Percentiles rank a stretch among this genome's conserved stretches.
Conservation (phyloP, 2,797 vertebrate genomes). For the Melanogrammus aeglefinus region DNA sequence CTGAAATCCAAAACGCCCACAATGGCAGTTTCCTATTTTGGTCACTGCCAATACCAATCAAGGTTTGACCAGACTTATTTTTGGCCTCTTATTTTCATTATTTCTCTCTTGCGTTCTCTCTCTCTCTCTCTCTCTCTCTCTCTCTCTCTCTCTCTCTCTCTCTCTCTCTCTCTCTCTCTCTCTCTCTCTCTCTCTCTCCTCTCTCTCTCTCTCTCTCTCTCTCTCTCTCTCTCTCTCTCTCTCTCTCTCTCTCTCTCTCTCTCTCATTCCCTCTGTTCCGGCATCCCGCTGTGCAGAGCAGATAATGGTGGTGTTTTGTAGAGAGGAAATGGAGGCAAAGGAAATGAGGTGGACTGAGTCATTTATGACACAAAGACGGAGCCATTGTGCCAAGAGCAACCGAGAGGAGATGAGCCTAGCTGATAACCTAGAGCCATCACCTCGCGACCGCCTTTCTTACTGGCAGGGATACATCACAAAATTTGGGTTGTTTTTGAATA, state of each 20-base stretch:
- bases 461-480: no score
- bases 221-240: background rate
- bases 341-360: background rate
- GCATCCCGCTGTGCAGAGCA: background rate
- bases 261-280: background rate
- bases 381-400: background rate
- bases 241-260: background rate
- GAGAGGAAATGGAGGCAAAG: conserved; percentile 1
- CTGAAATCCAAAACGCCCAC: no score
- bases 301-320: background rate
- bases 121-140: background rate
- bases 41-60: no score
- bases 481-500: no score
- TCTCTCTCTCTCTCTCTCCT: no score
- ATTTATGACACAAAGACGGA: background rate
- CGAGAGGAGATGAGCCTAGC: background rate
- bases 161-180: no score
- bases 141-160: no score
- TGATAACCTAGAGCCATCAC: background rate
- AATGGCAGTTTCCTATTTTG: no score
- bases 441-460: no score
- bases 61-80: no score
- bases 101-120: background rate
- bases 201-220: no score
- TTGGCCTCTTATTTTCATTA: background rate